Percentiles rank a stretch among this genome's conserved stretches.
Evolutionary conservation across 2,888 invertebrate species (phyloP).

Genomic region (Drosophila fungiperda): DNA sequence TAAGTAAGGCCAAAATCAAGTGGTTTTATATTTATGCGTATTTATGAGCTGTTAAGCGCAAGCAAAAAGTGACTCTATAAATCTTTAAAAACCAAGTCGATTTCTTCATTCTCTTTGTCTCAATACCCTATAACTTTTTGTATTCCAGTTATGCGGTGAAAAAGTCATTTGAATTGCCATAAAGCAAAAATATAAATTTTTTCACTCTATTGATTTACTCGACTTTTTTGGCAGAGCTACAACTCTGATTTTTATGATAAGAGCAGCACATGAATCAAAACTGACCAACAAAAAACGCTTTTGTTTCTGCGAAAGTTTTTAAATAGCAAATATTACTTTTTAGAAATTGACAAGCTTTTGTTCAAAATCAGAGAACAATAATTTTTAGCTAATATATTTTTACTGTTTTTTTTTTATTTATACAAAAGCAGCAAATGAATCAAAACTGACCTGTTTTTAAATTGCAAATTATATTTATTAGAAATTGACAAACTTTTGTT

Average conservation of each 20-base stretch:
- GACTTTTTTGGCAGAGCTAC: no score
- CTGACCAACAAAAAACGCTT: not conserved
- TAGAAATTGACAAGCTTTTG: not conserved
- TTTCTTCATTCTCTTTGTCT: not conserved
- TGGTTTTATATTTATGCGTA: constrained; percentile 69
- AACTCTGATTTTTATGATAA: not conserved
- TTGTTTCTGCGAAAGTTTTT: not conserved
- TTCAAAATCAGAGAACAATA: not conserved
- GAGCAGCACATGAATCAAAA: not conserved
- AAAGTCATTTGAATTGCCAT: not conserved
- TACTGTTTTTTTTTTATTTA: not conserved
- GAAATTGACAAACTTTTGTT: not conserved
- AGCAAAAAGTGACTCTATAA: constrained; percentile 57
- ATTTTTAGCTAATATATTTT: not conserved
- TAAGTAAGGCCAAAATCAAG: constrained; percentile 66
- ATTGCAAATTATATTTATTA: not conserved
- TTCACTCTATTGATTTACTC: not conserved
- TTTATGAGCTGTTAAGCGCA: constrained; percentile 57
- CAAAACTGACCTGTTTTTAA: not conserved
- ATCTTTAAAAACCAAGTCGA: constrained; percentile 59
- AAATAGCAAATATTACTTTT: not conserved
- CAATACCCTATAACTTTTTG: not conserved
- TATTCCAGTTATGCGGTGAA: constrained; percentile 5
- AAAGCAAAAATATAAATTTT: not conserved
- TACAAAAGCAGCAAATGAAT: not conserved